phyloP scores from a whole-genome alignment of 2,888 invertebrate species.

The Lepidochitona cinerea region DNA sequence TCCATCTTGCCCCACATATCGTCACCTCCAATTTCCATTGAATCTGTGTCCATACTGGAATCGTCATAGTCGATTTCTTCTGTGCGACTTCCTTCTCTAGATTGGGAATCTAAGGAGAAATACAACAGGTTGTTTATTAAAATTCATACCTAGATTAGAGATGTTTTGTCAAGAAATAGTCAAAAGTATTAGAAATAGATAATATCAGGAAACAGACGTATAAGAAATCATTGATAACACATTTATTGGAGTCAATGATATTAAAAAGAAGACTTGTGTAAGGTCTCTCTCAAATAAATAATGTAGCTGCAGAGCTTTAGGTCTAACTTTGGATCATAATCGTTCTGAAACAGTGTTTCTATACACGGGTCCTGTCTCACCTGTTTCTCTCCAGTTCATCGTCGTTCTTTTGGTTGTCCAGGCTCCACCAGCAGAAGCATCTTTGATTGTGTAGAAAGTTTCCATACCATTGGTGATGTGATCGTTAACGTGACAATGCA shows the following conservation, averaged over 20 bases:
- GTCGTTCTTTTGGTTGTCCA: neutral
- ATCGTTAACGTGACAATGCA: conserved; percentile 54
- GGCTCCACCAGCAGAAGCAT: neutral
- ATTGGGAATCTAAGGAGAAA: neutral
- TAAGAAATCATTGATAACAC: too few relatives aligned
- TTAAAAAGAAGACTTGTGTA: too few relatives aligned
- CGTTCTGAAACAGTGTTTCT: too few relatives aligned
- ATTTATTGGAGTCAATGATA: too few relatives aligned
- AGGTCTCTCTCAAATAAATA: too few relatives aligned
- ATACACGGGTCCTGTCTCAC: neutral
- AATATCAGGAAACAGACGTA: too few relatives aligned
- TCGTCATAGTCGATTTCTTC: neutral
- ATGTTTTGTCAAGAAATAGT: too few relatives aligned
- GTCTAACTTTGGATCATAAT: too few relatives aligned
- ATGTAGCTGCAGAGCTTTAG: too few relatives aligned
- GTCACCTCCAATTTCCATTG: neutral
- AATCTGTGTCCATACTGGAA: neutral
- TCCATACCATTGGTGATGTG: conserved; percentile 53
- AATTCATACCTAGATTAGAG: too few relatives aligned
- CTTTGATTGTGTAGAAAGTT: conserved; percentile 40
- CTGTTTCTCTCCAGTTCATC: conserved; percentile 4
- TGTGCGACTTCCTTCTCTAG: neutral
- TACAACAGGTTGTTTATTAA: neutral
- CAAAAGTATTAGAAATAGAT: too few relatives aligned
- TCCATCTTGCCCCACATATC: conserved; percentile 4